Base-by-base conservation (phyloP, 2,797 vertebrate species). In the Arremon brunneinucha region DNA sequence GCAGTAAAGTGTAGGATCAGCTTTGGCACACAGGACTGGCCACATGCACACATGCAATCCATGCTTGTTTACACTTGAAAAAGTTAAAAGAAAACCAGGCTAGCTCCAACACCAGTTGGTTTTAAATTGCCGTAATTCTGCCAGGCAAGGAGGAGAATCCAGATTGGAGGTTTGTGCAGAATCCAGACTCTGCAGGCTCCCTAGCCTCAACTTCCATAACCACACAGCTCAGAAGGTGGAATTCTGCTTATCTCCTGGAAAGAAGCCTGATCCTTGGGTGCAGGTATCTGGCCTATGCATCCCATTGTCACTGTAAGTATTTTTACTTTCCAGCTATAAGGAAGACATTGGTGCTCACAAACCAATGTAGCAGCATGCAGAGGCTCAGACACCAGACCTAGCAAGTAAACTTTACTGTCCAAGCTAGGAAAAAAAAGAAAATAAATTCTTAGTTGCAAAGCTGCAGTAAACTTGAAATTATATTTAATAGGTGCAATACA, bases 1-100 rank as follows among this genome's bases (percentile, higher is more conserved):
- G 52, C n/a, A 74, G 41, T 9, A 20, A 55, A 12, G 35, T 50
- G 11, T 28, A 30, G 21, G 4, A 69, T 32, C 76, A 69, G 47
- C 63, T 64, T 37, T 0, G 0, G 30, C 74, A 62, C 59, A 77
- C 47, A 53, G 34, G 28, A 70, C 17, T 0, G 0, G 55, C 30
- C 74, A 46, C 67, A 44, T 0, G 5, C 49, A 81, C 56, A 41
- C 26, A 1, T 3, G 13, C 44, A 80, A 47, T 32, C 71, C 34
- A 55, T 7, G 43, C 15, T 23, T 43, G 16, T 60, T 80, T 67
- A 62, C 0, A 6, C 8, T 8, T 76, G 34, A 39, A 65, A 83
- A 87, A 46, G 13, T 91, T 24, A 59, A 47, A 53, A 70, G 24
- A 37, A 93, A 89, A n/a, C 9, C 34, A 69, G 43, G 26, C 37